Conservation (phyloP, 2,888 invertebrate species). For the Trimorus sp. region DNA sequence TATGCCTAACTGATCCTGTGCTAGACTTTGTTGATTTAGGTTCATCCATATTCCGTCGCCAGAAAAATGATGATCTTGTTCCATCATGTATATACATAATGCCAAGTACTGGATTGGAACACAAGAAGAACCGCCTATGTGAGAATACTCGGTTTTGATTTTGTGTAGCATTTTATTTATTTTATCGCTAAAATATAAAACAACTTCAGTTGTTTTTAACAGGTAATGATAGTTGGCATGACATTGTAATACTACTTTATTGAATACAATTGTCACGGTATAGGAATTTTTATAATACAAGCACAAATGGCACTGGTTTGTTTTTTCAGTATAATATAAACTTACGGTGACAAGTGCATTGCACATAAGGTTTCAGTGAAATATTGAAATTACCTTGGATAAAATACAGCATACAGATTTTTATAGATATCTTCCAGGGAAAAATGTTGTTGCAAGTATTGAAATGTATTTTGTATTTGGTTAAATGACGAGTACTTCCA, state of each 20-base stretch:
- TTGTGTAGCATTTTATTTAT: slow-evolving; percentile 71
- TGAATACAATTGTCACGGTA: too few relatives aligned
- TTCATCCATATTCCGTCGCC: slow-evolving; percentile 85
- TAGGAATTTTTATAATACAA: too few relatives aligned
- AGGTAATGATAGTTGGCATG: not conserved
- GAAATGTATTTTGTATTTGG: slow-evolving; percentile 84
- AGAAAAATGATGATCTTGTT: slow-evolving; percentile 88
- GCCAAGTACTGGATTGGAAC: slow-evolving; percentile 83
- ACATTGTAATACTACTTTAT: too few relatives aligned
- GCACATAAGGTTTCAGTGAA: not conserved
- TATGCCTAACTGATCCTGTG: too few relatives aligned
- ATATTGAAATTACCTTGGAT: slow-evolving; percentile 81
- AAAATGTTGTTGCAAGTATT: slow-evolving; percentile 83
- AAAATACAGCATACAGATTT: slow-evolving; percentile 86
- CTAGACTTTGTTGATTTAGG: too few relatives aligned
- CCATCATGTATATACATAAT: slow-evolving; percentile 87
- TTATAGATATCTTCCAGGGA: slow-evolving; percentile 83
- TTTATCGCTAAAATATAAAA: slow-evolving; percentile 74
- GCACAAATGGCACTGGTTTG: too few relatives aligned
- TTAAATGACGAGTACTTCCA: slow-evolving; percentile 85
- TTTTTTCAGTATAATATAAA: too few relatives aligned
- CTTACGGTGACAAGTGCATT: too few relatives aligned
- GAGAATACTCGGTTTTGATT: slow-evolving; percentile 68
- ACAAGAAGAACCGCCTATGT: slow-evolving; percentile 65
- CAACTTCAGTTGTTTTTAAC: slow-evolving; percentile 7